phyloP scores from a whole-genome alignment of 1,140 invertebrate species.

The Atopsyche davidsoni region DNA sequence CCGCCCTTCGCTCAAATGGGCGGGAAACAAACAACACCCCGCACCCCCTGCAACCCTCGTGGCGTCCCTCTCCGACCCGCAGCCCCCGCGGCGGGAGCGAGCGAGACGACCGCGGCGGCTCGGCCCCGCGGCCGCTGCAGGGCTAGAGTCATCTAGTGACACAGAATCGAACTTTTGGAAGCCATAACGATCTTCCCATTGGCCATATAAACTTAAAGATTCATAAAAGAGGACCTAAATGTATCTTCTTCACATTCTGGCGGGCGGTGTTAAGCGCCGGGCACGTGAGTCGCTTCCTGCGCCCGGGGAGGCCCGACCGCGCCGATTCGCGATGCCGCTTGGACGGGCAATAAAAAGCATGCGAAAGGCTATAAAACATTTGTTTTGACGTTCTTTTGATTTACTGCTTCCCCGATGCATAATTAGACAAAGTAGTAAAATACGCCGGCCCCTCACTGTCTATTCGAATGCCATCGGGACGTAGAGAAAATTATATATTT shows the following conservation, averaged over 20 bases:
- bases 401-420: slow-evolving; percentile 8
- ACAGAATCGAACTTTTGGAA: slow-evolving; percentile 21
- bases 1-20: slow-evolving; percentile 17
- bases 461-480: too few species aligned
- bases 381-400: slow-evolving; percentile 22
- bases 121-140: not conserved
- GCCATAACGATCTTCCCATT: slow-evolving; percentile 21
- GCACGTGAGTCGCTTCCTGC: not conserved
- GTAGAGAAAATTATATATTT: too few species aligned
- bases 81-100: not conserved
- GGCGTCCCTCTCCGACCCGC: not conserved
- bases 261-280: not conserved
- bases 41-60: too few species aligned
- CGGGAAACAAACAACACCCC: slow-evolving; percentile 20
- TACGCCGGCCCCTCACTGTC: too few species aligned
- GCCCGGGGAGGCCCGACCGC: too few species aligned
- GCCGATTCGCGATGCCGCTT: not conserved
- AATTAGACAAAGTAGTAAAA: too few species aligned
- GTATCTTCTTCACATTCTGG: slow-evolving; percentile 5
- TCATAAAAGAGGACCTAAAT: slow-evolving; percentile 7
- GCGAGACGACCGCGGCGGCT: slow-evolving; percentile 7
- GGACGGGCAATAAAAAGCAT: slow-evolving; percentile 21
- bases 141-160: slow-evolving; percentile 14
- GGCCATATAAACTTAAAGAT: slow-evolving; percentile 19
- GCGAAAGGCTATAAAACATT: slow-evolving; percentile 15